These are phyloP conservation scores for Limosa lapponica DNA, from an alignment of 2,797 vertebrate genomes.

Conservation along the genomic window DNA sequence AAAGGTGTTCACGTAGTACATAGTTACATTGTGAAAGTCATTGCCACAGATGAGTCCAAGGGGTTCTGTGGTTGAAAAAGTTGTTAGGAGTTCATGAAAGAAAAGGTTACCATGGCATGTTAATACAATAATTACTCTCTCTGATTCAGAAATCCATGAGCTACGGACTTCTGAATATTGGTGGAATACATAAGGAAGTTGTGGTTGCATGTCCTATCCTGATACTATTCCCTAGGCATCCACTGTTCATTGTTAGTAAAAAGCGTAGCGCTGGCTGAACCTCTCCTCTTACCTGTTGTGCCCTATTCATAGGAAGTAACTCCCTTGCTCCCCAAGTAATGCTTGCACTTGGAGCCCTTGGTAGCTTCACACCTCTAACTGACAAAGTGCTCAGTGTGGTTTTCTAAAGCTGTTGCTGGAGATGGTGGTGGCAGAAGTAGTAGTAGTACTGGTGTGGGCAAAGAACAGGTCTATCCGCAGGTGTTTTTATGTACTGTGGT, in stretches of 20 bases:
- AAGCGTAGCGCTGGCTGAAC: fast-evolving
- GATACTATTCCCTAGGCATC: background rate
- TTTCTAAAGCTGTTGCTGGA: background rate
- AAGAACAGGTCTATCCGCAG: background rate
- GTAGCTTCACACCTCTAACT: background rate
- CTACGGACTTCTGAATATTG: background rate
- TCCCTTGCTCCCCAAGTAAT: background rate
- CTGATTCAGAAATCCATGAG: background rate
- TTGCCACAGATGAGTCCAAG: too few relatives aligned
- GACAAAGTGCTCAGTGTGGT: background rate
- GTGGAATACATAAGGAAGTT: background rate
- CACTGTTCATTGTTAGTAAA: background rate
- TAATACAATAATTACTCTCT: background rate
- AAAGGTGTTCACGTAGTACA: background rate
- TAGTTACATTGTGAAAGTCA: background rate
- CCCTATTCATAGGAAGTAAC: background rate
- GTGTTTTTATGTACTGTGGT: background rate
- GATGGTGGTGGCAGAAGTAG: background rate
- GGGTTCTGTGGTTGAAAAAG: background rate
- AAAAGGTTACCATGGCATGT: background rate
- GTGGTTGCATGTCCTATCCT: background rate
- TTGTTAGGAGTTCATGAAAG: background rate
- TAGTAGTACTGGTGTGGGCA: background rate
- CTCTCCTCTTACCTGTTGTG: background rate
- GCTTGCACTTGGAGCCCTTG: background rate